A percentile compares a stretch with the other conserved stretches of the same genome.
Conservation (phyloP, 2,888 invertebrate species). For the Lapara coniferarum region DNA sequence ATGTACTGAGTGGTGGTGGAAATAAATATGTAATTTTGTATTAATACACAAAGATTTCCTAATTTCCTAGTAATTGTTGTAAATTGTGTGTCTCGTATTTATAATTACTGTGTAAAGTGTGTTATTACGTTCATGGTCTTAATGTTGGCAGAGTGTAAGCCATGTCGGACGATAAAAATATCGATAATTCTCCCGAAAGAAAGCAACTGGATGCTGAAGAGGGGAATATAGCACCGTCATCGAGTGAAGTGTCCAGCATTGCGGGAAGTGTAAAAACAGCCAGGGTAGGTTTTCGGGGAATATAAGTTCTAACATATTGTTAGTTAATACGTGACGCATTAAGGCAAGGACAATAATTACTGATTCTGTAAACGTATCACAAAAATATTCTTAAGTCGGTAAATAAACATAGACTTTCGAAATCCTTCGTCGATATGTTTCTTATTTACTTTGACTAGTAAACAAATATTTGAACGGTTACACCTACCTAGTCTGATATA, state of each 20-base stretch:
- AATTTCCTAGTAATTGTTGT: slow-evolving; percentile 30
- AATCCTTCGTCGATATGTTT: too few relatives aligned
- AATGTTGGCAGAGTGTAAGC: slow-evolving; percentile 68
- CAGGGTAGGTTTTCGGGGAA: background rate
- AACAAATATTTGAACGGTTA: too few relatives aligned
- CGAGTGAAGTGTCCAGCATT: slow-evolving; percentile 64
- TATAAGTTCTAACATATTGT: background rate
- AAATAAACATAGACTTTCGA: too few relatives aligned
- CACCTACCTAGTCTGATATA: too few relatives aligned
- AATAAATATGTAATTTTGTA: slow-evolving; percentile 51
- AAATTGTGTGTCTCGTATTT: slow-evolving; percentile 32
- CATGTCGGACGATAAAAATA: slow-evolving; percentile 77
- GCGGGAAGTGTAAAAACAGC: slow-evolving; percentile 68
- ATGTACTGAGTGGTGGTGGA: slow-evolving; percentile 63
- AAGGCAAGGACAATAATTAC: slow-evolving; percentile 5
- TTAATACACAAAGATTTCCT: slow-evolving; percentile 30
- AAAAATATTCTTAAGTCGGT: too few relatives aligned
- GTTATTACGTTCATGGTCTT: slow-evolving; percentile 46
- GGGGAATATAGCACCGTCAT: slow-evolving; percentile 64
- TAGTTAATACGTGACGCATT: slow-evolving; percentile 19
- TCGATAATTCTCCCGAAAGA: slow-evolving; percentile 63
- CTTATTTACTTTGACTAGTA: too few relatives aligned
- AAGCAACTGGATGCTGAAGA: slow-evolving; percentile 61
- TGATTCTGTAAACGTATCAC: slow-evolving; percentile 9
- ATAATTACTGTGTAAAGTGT: slow-evolving; percentile 36